phyloP scores from a whole-genome alignment of 2,888 invertebrate genomes.

The Aricia artaxerxes region DNA sequence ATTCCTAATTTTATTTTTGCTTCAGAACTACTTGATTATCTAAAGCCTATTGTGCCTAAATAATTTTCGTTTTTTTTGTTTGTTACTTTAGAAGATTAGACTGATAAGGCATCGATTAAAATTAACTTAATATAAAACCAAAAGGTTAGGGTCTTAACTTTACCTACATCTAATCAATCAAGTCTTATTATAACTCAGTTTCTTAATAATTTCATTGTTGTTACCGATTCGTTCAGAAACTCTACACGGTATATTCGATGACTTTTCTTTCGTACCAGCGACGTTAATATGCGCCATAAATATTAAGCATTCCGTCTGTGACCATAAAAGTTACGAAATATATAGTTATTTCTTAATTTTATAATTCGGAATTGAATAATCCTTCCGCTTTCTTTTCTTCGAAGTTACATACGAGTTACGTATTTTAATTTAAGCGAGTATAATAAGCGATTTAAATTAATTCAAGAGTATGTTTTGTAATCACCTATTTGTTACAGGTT shows the following conservation, averaged over 20 bases:
- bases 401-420: slow-evolving; percentile 9
- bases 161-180: background rate
- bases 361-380: slow-evolving; percentile 21
- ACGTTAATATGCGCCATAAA: background rate
- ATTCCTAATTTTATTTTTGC: too few species aligned
- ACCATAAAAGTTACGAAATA: slow-evolving; percentile 9
- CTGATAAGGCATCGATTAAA: background rate
- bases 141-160: background rate
- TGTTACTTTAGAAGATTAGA: background rate
- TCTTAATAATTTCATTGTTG: background rate
- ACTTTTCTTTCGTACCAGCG: background rate
- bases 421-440: slow-evolving; percentile 2
- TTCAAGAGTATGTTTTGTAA: slow-evolving; percentile 23
- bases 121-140: background rate
- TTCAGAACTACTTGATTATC: background rate
- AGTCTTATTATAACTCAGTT: background rate
- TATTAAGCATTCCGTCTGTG: slow-evolving; percentile 28
- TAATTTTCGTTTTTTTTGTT: background rate
- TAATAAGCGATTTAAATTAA: background rate
- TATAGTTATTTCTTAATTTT: slow-evolving; percentile 27
- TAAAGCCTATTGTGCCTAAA: background rate
- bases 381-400: slow-evolving; percentile 25
- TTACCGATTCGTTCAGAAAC: background rate
- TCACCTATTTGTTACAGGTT: slow-evolving; percentile 55
- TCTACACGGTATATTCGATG: background rate